Conservation (phyloP, 2,113 vertebrate species). For the Semnopithecus entellus region DNA sequence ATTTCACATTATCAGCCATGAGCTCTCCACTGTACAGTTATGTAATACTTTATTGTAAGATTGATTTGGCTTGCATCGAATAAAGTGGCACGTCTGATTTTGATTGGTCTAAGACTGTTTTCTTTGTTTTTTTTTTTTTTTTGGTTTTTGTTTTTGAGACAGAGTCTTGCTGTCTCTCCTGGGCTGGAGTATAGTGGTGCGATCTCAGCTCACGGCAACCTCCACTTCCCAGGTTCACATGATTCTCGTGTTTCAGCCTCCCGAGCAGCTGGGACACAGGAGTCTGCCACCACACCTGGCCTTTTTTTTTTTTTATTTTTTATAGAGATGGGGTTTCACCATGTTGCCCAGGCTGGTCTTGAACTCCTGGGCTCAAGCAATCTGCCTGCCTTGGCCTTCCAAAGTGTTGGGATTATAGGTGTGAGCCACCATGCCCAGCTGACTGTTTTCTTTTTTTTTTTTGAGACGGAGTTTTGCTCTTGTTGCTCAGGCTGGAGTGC, state of each 20-base stretch:
- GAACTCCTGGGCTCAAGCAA: too few species aligned
- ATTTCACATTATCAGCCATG: neutral
- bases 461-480: neutral
- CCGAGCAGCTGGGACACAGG: too few species aligned
- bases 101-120: neutral
- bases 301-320: too few species aligned
- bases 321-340: too few species aligned
- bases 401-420: too few species aligned
- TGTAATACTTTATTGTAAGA: neutral
- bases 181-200: neutral
- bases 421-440: too few species aligned
- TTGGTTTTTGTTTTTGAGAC: neutral
- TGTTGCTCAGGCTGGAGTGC: neutral
- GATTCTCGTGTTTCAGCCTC: too few species aligned
- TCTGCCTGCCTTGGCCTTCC: too few species aligned
- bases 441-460: neutral
- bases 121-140: neutral
- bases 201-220: neutral
- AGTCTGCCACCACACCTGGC: too few species aligned
- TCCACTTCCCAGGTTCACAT: too few species aligned
- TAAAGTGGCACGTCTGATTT: neutral
- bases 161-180: neutral
- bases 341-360: too few species aligned
- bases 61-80: neutral
- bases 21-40: neutral